phyloP scores from a whole-genome alignment of 2,888 invertebrate species.

The Ophion slaviceki region DNA sequence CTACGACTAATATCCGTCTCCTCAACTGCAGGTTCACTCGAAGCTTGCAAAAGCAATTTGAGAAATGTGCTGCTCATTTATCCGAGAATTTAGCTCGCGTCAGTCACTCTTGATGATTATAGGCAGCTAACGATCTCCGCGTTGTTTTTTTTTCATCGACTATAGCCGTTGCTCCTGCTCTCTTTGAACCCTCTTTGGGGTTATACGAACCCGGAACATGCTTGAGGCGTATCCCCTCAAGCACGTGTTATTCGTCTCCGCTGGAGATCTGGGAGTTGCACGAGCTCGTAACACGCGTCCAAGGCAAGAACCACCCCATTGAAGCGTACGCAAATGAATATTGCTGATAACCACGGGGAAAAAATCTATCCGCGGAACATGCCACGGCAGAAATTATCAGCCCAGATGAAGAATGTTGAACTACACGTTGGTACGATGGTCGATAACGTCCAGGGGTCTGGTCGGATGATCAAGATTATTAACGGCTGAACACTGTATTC shows the following conservation, averaged over 20 bases:
- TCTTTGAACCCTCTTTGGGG: neutral
- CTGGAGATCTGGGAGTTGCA: neutral
- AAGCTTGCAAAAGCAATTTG: no score
- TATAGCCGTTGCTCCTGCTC: conserved; percentile 3
- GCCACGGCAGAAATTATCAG: conserved; percentile 11
- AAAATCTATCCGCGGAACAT: conserved; percentile 35
- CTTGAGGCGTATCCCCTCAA: conserved; percentile 55
- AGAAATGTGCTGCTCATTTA: neutral
- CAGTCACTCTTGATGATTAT: conserved; percentile 34
- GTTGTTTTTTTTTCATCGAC: neutral
- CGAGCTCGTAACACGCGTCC: neutral
- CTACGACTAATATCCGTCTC: no score
- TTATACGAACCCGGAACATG: conserved; percentile 53
- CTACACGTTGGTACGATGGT: conserved; percentile 26
- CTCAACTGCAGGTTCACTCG: no score
- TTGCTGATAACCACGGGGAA: neutral
- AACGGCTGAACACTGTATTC: neutral
- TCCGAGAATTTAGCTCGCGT: neutral
- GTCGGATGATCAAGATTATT: conserved; percentile 24
- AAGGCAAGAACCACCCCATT: neutral
- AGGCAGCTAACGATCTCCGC: conserved; percentile 25
- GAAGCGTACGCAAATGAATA: neutral
- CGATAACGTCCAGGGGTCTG: conserved; percentile 21
- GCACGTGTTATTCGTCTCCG: conserved; percentile 49
- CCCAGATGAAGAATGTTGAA: neutral